Evolutionary conservation across 2,113 vertebrate genomes (phyloP), one percentile per base, ranked within the genome.

Genomic region (Oncorhynchus keta): DNA sequence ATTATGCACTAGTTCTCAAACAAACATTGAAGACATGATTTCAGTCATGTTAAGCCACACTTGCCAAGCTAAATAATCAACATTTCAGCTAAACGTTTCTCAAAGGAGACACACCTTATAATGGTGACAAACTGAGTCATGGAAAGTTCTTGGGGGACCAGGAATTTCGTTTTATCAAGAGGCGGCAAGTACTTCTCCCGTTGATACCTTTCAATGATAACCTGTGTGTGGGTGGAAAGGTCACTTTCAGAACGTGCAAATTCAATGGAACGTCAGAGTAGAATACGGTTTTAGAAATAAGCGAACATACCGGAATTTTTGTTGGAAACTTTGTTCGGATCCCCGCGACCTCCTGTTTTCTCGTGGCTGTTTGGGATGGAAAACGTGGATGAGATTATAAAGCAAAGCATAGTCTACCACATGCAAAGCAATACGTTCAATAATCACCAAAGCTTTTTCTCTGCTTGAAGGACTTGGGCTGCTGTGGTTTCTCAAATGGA

Each of bases 91-190:
- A 45, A 45, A 45, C 39, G 39, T 45, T 65, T 8, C 35, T 35
- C 35, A 35, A 35, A 26, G 4, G 24, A 12, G 39, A n/a, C 49
- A 20, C 73, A 97, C 96, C 95, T 94, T 85, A 97, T 95, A 79
- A 97, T 91, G 59, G 94, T 94, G 72, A 96, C 91, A 49, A 97
- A 95, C 88, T 97, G 95, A 0, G 92, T 95, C 96, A 98, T 94
- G 65, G 94, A 95, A 87, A 97, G 92, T 57, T 99, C 96, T 57
- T 95, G 95, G 0, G 96, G 96, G 26, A 96, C 96, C 26, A 97
- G 94, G 84, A 97, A 97, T 87, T 98, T 97, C 0, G 95, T 97
- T 73, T 97, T 98, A 72, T 97, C 95, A 90, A 97, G 80, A 0
- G 89, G 90, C 0, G 96, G 95, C 5, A 97, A 93, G 32, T 89